Evolutionary conservation across 2,113 vertebrate species (phyloP), one percentile per base, ranked within the genome.

Genomic region (Bambusicola thoracicus): DNA sequence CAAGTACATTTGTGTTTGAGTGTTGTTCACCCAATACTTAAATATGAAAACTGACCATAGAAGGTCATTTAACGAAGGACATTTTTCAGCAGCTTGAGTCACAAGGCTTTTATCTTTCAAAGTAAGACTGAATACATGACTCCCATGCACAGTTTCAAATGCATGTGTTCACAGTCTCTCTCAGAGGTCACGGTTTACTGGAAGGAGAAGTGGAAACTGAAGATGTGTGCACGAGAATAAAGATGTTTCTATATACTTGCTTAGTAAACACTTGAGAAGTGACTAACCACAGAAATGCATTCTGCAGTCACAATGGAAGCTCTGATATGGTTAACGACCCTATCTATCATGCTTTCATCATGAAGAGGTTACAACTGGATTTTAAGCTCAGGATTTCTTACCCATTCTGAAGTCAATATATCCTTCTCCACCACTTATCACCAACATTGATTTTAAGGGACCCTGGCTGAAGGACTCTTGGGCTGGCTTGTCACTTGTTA

Each of bases 401-500:
- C 99, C 99, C 99, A 99, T 99, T 53, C 99, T 98, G 96, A 99
- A 99, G 98, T 99, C 99, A 29, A 99, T 99, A 97, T 99, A 99
- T n/a, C 99, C 99, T 94, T 99, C 99, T 74, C 99, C 99, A 94
- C 99, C 99, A 1, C 99, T 99, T 98, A 99, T 98, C 94, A 99
- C 98, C 97, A 99, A 96, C 98, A 99, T 96, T 0, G 99, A 98
- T 96, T 98, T 99, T 91, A 95, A 95, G 80, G 98, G 96, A 21
- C 96, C 96, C 92, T 98, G 98, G 96, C 76, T 88, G 59, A 98
- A 79, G 15, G 97, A 89, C 32, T 99, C 99, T 68, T 97, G 89
- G 29, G 95, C 95, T 13, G 96, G 87, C 90, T 97, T 98, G 77
- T 99, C 98, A 83, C 93, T 88, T 6, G 94, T 59, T 10, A 96